Conservation (phyloP, 2,888 invertebrate species). For the Allygus modestus region DNA sequence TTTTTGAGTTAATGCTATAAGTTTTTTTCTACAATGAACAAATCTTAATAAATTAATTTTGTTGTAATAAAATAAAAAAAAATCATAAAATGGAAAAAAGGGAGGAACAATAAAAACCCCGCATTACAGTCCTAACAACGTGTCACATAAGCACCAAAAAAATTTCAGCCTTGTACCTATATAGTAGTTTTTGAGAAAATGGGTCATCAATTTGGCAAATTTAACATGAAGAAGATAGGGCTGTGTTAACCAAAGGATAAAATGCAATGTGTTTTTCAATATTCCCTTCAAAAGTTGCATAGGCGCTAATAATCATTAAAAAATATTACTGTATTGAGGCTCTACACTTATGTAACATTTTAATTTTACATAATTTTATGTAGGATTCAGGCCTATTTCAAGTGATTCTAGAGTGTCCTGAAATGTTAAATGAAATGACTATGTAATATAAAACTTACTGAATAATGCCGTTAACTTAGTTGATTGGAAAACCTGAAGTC, state of each 20-base stretch:
- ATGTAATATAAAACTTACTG: no score
- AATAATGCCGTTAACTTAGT: no score
- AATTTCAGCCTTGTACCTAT: not conserved
- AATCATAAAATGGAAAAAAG: conserved; percentile 12
- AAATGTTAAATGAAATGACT: no score
- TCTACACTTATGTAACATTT: no score
- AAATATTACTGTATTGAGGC: no score
- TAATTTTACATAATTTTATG: no score
- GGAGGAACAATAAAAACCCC: not conserved
- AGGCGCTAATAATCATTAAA: no score
- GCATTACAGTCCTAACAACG: not conserved
- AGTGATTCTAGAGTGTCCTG: no score
- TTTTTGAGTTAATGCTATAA: not conserved
- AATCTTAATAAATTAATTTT: not conserved
- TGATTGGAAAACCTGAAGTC: no score
- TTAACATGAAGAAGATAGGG: conserved; percentile 19
- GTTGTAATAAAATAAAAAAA: not conserved
- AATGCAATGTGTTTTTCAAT: no score
- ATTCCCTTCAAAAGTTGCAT: no score
- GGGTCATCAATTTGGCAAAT: conserved; percentile 13
- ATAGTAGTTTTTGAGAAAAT: conserved; percentile 11
- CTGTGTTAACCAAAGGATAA: not conserved
- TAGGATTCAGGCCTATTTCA: no score
- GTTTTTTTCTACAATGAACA: conserved; percentile 35
- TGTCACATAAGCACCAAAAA: not conserved